Evolutionary conservation across 1,140 invertebrate species (phyloP), one percentile per base, ranked within the genome.

Genomic region (Papilio machaon): DNA sequence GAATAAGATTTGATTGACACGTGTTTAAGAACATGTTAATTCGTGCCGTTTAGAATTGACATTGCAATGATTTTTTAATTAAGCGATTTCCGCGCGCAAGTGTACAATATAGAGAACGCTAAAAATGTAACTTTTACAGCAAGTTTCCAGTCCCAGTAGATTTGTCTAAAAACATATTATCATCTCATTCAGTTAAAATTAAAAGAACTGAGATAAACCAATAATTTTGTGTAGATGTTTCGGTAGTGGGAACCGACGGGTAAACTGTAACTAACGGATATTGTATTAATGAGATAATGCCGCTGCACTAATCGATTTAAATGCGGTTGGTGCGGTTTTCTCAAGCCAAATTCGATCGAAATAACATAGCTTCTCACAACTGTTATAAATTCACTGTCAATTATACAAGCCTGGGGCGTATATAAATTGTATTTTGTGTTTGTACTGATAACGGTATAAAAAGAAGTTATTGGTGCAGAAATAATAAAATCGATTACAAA

Each of bases 381-480:
- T 76, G 74, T 49, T 46, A 49, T 76, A 76, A 52, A 49, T 76
- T 52, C 47, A 47, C 19, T 52, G 74, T 76, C 64, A 70, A 70
- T 70, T 70, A 70, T 70, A 47, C 47, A 76, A 76, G 74, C 46
- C 74, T 13, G 43, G 23, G 47, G 46, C 43, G 46, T 30, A 49
- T 13, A 52, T 54, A 76, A 76, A 76, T 76, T 23, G 74, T 23
- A 76, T 76, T 49, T 30, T 76, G 74, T 76, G 47, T 76, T 76
- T 76, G 47, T 47, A 76, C 10, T 76, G 46, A 73, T 73, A 73
- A 76, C 74, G 74, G 74, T 52, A 52, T 76, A 76, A 76, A 49
- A 46, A 23, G 7, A 76, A 76, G 47, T 76, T 49, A 76, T 76
- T 76, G 47, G 74, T 52, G 74, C 74, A 52, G 74, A 54, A 54